Evolutionary conservation across 2,888 invertebrate genomes (phyloP).

Genomic region (Andrena bicolor): DNA sequence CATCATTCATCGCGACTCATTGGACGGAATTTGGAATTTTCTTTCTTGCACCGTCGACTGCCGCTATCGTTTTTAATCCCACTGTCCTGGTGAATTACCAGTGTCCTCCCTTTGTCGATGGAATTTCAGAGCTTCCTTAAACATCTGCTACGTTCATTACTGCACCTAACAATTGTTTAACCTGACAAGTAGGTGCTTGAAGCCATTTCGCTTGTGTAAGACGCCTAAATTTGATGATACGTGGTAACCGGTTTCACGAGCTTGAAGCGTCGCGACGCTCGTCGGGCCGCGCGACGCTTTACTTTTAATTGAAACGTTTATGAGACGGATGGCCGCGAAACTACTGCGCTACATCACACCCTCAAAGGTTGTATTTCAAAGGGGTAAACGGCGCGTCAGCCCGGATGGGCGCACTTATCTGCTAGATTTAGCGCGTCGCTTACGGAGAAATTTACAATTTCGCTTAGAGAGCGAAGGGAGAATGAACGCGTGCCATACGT

Average conservation of each 20-base stretch:
- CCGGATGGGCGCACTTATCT: conserved; percentile 52
- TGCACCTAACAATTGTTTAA: no score
- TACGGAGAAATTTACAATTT: conserved; percentile 54
- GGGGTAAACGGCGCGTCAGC: conserved; percentile 40
- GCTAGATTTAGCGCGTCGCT: conserved; percentile 54
- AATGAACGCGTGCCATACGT: conserved; percentile 44
- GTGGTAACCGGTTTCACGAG: not conserved
- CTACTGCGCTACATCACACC: conserved; percentile 16
- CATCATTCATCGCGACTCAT: conserved; percentile 14
- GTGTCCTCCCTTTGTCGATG: not conserved
- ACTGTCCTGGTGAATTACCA: not conserved
- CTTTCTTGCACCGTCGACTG: not conserved
- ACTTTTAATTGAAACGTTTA: conserved; percentile 52
- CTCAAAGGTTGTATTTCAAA: conserved; percentile 47
- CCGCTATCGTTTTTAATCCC: not conserved
- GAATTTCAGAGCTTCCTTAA: no score
- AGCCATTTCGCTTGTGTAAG: no score
- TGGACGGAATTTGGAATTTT: conserved; percentile 15
- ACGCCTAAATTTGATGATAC: not conserved
- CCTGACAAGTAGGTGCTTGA: no score
- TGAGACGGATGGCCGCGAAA: conserved; percentile 29
- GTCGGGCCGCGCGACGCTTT: not conserved
- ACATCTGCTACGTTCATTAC: no score
- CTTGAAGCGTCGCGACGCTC: not conserved
- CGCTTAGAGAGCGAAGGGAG: conserved; percentile 12